A percentile compares a stretch with the other conserved stretches of the same genome.
phyloP scores from a whole-genome alignment of 2,113 vertebrate species.

The Pimephales promelas region DNA sequence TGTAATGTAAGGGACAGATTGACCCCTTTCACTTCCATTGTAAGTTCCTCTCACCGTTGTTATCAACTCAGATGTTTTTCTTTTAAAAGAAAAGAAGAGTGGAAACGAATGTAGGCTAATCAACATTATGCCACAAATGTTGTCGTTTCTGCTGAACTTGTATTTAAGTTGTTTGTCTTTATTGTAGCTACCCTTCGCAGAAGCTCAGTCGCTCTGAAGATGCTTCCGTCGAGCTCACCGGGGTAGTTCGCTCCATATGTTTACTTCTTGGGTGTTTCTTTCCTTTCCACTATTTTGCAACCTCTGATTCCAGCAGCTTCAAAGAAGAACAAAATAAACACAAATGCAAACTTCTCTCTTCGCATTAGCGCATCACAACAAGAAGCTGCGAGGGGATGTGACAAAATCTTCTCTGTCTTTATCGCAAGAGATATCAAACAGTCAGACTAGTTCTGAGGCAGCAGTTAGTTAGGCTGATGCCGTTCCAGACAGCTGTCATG shows the following conservation, averaged over 20 bases:
- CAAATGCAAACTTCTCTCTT: slow-evolving; percentile 33
- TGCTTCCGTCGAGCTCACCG: slow-evolving; percentile 27
- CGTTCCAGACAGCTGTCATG: slow-evolving; percentile 63
- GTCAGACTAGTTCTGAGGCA: slow-evolving; percentile 56
- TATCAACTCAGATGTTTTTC: neutral
- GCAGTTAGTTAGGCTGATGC: slow-evolving; percentile 60
- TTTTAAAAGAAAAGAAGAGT: neutral
- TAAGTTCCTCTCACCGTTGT: neutral
- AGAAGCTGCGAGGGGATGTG: slow-evolving; percentile 34
- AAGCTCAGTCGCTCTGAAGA: slow-evolving; percentile 20
- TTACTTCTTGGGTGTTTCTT: slow-evolving; percentile 34
- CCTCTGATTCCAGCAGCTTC: slow-evolving; percentile 35
- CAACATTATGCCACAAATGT: neutral
- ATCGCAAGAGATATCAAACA: slow-evolving; percentile 54
- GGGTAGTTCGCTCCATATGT: slow-evolving; percentile 30
- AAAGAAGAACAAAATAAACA: slow-evolving; percentile 36
- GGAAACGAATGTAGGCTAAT: neutral
- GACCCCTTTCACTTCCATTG: neutral
- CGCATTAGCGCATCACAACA: slow-evolving; percentile 53
- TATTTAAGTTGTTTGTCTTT: neutral
- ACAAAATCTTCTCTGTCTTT: slow-evolving; percentile 38
- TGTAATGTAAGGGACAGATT: neutral
- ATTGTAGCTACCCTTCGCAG: neutral
- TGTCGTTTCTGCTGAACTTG: neutral
- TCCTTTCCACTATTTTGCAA: slow-evolving; percentile 2